Evolutionary conservation across 2,113 vertebrate genomes (phyloP).

Genomic region (Antennarius striatus): DNA sequence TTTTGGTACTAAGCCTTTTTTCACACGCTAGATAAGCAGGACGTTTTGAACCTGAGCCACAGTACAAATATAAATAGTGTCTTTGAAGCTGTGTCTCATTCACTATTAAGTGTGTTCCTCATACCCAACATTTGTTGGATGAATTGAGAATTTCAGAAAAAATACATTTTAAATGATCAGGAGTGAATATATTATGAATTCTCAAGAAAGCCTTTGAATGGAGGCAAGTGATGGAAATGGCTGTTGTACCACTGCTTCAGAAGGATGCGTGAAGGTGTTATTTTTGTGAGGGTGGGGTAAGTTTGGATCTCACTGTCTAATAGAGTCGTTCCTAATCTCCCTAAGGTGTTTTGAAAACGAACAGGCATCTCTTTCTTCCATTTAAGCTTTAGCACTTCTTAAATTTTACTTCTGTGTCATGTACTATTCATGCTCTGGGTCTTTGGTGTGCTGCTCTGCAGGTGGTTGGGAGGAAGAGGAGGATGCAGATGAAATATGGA

Average conservation of each 20-base stretch:
- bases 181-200: conserved; percentile 38
- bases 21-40: conserved; percentile 49
- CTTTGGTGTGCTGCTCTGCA: conserved; percentile 56
- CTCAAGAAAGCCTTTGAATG: conserved; percentile 40
- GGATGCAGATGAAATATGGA: conserved; percentile 76
- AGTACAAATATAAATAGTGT: conserved; percentile 42
- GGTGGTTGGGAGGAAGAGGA: conserved; percentile 62
- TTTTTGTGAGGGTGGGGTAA: background rate
- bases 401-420: conserved; percentile 51
- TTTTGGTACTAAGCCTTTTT: conserved; percentile 38
- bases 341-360: conserved; percentile 43
- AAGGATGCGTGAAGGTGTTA: background rate
- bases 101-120: conserved; percentile 39
- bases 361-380: conserved; percentile 21
- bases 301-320: conserved; percentile 31
- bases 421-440: conserved; percentile 63
- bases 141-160: conserved; percentile 44
- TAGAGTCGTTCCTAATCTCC: conserved; percentile 32
- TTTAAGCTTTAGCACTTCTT: conserved; percentile 24
- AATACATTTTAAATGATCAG: conserved; percentile 36
- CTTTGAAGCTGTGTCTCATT: conserved; percentile 55
- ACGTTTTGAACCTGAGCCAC: conserved; percentile 28
- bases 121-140: conserved; percentile 42
- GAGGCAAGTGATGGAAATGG: conserved; percentile 30
- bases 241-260: conserved; percentile 26